Percentiles rank a stretch among this genome's conserved stretches.
phyloP scores from a whole-genome alignment of 1,140 invertebrate genomes.

The Pogonus chalceus region DNA sequence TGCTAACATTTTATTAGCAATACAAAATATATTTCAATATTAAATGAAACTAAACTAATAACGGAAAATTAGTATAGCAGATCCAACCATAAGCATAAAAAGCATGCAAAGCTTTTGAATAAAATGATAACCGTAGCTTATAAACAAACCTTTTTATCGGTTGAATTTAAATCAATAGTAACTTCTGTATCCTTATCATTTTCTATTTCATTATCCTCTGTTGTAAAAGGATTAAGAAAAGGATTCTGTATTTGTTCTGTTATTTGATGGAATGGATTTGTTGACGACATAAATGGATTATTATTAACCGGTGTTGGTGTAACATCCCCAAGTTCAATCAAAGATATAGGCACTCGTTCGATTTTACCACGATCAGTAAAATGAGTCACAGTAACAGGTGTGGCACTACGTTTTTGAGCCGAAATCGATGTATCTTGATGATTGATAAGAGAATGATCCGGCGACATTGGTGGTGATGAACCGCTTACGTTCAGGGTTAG shows the following conservation, averaged over 20 bases:
- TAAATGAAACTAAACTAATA: no score
- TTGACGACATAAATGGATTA: not conserved
- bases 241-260: no score
- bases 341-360: conserved; percentile 28
- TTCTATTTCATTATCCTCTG: no score
- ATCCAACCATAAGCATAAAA: no score
- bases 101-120: no score
- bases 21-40: no score
- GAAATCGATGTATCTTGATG: conserved; percentile 14
- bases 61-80: no score
- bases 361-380: conserved; percentile 41
- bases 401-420: conserved; percentile 29
- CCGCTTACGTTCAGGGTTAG: conserved; percentile 53
- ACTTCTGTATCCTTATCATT: no score
- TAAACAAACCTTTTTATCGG: no score
- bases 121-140: no score
- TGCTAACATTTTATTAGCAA: conserved; percentile 26
- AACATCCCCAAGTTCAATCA: conserved; percentile 22
- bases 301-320: conserved; percentile 18
- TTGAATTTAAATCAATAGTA: no score
- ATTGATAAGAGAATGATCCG: conserved; percentile 13
- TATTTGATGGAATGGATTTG: conserved; percentile 1
- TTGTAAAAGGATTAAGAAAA: no score
- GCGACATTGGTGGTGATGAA: conserved; percentile 18
- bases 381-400: conserved; percentile 45